Conservation (phyloP, 2,888 invertebrate genomes). For the Pandemis corylana region DNA sequence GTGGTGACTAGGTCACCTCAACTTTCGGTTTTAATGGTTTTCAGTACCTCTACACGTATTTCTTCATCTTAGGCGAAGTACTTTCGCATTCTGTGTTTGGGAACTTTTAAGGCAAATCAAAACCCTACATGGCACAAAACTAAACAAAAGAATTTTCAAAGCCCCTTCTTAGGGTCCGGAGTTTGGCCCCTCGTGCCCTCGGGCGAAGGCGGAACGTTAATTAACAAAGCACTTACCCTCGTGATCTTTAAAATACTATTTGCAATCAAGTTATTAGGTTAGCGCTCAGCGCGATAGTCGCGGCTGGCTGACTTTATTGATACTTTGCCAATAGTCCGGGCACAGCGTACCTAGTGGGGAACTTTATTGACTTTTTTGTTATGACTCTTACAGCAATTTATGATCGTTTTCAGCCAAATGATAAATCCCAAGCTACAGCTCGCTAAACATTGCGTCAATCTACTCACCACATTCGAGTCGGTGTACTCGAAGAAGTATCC, state of each 20-base stretch:
- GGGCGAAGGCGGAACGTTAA: slow-evolving; percentile 1
- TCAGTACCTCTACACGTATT: too few relatives aligned
- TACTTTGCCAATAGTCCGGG: slow-evolving; percentile 18
- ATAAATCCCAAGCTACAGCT: neutral
- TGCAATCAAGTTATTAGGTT: slow-evolving; percentile 29
- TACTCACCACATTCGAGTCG: neutral
- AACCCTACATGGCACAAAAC: slow-evolving; percentile 1
- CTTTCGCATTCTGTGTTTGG: neutral
- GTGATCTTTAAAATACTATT: slow-evolving; percentile 29
- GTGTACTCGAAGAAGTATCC: neutral
- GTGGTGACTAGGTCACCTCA: neutral
- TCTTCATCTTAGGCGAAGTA: too few relatives aligned
- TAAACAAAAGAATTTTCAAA: slow-evolving; percentile 3
- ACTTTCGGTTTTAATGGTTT: neutral
- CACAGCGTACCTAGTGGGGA: slow-evolving; percentile 7
- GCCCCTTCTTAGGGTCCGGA: neutral
- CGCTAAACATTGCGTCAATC: neutral
- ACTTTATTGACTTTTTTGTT: slow-evolving; percentile 14
- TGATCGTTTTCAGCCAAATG: slow-evolving; percentile 7
- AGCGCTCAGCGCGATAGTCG: slow-evolving; percentile 6
- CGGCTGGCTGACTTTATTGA: slow-evolving; percentile 18
- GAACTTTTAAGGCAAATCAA: neutral
- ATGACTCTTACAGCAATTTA: slow-evolving; percentile 12
- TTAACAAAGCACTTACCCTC: slow-evolving; percentile 19
- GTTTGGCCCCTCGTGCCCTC: slow-evolving; percentile 8